Conservation (phyloP, 2,113 vertebrate genomes). For the Paradisaea rubra region DNA sequence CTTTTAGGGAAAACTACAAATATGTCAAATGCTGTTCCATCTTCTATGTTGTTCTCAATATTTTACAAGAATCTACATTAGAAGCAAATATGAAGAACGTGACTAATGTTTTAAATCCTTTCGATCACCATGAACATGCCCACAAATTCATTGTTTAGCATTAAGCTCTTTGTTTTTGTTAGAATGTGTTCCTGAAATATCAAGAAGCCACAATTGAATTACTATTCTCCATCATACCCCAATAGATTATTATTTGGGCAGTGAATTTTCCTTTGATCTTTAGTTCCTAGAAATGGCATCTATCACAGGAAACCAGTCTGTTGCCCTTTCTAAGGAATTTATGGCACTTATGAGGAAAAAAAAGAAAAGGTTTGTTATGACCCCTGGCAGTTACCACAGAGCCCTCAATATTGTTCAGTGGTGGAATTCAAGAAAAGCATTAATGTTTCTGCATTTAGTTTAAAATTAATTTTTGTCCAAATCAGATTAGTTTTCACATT, state of each 20-base stretch:
- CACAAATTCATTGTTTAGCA: neutral
- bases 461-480: neutral
- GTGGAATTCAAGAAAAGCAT: neutral
- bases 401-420: neutral
- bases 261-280: neutral
- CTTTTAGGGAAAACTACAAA: neutral
- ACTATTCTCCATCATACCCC: neutral
- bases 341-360: neutral
- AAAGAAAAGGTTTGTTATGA: neutral
- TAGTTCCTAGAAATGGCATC: neutral
- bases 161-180: slow-evolving; percentile 17
- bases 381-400: neutral
- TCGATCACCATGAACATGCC: neutral
- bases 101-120: neutral
- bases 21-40: neutral
- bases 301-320: neutral
- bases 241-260: neutral
- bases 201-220: neutral
- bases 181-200: neutral
- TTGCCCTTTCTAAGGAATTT: neutral
- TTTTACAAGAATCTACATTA: neutral
- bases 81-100: neutral
- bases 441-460: neutral
- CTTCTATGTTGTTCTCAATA: neutral
- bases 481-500: neutral